Conservation (phyloP, 1,140 invertebrate genomes). For the Zaprionus taronus region DNA sequence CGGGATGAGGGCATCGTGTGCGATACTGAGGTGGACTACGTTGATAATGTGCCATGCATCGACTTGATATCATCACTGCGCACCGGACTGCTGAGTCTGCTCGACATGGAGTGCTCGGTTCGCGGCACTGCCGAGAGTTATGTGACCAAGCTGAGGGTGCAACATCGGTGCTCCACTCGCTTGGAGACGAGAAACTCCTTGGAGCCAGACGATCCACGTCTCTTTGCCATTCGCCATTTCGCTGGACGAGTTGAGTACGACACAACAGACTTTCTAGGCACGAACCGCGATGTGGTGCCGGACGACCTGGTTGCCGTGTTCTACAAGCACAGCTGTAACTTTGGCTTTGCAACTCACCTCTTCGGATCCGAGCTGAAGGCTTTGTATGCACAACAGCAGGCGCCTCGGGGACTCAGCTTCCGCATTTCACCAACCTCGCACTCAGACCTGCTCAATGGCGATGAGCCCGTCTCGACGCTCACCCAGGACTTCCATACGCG, state of each 20-base stretch:
- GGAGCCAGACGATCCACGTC: conserved; percentile 90
- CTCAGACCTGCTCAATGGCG: conserved; percentile 93
- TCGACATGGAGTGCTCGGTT: conserved; percentile 96
- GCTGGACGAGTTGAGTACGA: conserved; percentile 95
- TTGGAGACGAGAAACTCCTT: conserved; percentile 84
- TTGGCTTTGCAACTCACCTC: conserved; percentile 97
- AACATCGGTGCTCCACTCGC: conserved; percentile 91
- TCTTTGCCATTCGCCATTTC: conserved; percentile 96
- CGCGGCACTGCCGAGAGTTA: conserved; percentile 94
- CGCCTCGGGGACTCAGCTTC: conserved; percentile 93
- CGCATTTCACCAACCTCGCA: conserved; percentile 96
- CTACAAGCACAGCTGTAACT: conserved; percentile 96
- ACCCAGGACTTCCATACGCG: conserved; percentile 98
- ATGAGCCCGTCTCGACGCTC: conserved; percentile 94
- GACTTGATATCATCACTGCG: conserved; percentile 97
- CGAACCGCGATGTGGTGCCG: conserved; percentile 95
- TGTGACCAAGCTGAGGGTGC: conserved; percentile 93
- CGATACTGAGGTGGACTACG: conserved; percentile 96
- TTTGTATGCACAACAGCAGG: conserved; percentile 92
- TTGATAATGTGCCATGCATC: conserved; percentile 97
- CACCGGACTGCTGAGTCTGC: conserved; percentile 94
- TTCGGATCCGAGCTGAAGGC: conserved; percentile 97
- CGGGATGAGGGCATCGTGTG: conserved; percentile 96
- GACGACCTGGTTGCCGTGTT: conserved; percentile 97
- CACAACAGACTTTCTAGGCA: conserved; percentile 94